A percentile compares a stretch with the other conserved stretches of the same genome.
Evolutionary conservation across 2,797 vertebrate genomes (phyloP).

Genomic region (Microctenopoma steveboyesi): DNA sequence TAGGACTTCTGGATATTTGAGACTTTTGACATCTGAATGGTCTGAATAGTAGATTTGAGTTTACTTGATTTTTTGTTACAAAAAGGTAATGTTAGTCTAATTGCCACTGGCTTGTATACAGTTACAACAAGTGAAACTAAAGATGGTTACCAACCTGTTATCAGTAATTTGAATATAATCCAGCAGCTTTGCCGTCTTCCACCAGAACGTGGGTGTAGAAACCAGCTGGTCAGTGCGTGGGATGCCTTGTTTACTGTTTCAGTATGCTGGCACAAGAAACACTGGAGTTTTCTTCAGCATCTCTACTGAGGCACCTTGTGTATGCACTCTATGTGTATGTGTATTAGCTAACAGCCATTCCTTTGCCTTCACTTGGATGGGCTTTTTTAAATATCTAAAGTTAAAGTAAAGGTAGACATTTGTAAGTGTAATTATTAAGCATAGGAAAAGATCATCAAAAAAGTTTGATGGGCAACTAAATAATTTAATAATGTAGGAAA

Average conservation of each 20-base stretch:
- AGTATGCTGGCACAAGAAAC: constrained; percentile 69
- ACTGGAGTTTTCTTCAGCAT: constrained; percentile 63
- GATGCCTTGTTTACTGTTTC: constrained; percentile 80
- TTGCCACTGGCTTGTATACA: constrained; percentile 10
- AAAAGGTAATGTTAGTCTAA: constrained; percentile 10
- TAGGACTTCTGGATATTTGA: constrained; percentile 13
- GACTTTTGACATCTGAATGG: constrained; percentile 3
- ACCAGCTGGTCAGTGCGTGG: constrained; percentile 83
- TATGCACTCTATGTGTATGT: constrained; percentile 6
- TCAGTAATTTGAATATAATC: constrained; percentile 70
- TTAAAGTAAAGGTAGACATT: constrained; percentile 14
- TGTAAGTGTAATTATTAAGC: constrained; percentile 17
- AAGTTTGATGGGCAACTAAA: not conserved
- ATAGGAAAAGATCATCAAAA: constrained; percentile 15
- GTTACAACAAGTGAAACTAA: constrained; percentile 53
- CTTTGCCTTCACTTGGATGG: constrained; percentile 26
- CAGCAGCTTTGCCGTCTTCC: constrained; percentile 76
- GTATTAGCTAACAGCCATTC: constrained; percentile 19
- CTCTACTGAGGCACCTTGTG: constrained; percentile 51
- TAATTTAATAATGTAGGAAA: no score
- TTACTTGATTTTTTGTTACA: not conserved
- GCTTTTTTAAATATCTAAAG: constrained; percentile 29
- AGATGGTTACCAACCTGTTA: constrained; percentile 67
- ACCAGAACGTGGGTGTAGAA: constrained; percentile 79
- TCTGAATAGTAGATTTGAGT: constrained; percentile 18